Percentiles rank a stretch among this genome's conserved stretches.
phyloP scores from a whole-genome alignment of 2,888 invertebrate species.

The Yponomeuta sedellus region DNA sequence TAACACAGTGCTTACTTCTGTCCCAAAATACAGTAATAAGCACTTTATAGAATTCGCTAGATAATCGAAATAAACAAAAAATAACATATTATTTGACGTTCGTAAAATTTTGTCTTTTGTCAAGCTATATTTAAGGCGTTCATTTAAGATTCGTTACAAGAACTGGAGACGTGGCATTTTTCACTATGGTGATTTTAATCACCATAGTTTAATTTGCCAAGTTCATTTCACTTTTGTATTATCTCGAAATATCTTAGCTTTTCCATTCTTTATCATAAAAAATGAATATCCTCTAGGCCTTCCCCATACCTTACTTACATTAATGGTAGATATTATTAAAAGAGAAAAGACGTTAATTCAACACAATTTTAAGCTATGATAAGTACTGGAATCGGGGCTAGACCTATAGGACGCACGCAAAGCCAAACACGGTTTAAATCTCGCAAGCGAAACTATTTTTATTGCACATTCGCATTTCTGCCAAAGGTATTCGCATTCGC shows the following conservation, averaged over 20 bases:
- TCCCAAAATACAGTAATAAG: no score
- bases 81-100: no score
- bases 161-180: no score
- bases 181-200: no score
- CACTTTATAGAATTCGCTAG: no score
- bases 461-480: conserved; percentile 28
- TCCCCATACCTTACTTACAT: background rate
- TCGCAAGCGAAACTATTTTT: conserved; percentile 25
- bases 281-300: background rate
- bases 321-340: background rate
- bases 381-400: background rate
- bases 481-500: conserved; percentile 38
- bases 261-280: background rate
- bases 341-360: background rate
- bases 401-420: conserved; percentile 45
- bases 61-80: no score
- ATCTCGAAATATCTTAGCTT: background rate
- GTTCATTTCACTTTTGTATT: no score
- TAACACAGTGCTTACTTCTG: no score
- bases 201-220: no score
- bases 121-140: no score
- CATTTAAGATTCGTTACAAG: no score
- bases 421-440: conserved; percentile 38
- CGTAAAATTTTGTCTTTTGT: no score
- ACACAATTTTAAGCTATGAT: background rate